Percentiles rank a stretch among this genome's conserved stretches.
These are phyloP conservation scores for Thaumatotibia leucotreta DNA, from an alignment of 1,140 invertebrate genomes.

Conservation along the genomic window DNA sequence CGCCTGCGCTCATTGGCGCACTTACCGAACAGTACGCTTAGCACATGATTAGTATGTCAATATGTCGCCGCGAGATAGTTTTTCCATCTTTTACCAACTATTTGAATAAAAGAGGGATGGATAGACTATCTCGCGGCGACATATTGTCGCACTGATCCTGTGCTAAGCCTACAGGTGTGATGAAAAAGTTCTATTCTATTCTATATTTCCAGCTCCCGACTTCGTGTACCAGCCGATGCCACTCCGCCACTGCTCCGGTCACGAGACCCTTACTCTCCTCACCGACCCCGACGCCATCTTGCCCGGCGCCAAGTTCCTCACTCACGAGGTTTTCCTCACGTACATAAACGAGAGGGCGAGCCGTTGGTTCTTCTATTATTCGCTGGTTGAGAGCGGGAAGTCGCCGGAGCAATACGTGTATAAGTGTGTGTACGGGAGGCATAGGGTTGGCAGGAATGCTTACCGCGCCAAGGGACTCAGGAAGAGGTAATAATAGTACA, in stretches of 20 bases:
- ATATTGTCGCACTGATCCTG: too few species aligned
- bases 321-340: background rate
- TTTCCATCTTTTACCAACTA: too few species aligned
- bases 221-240: background rate
- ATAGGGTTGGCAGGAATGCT: background rate
- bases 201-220: background rate
- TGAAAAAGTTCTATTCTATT: background rate
- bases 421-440: background rate
- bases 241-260: background rate
- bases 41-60: too few species aligned
- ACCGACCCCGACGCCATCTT: background rate
- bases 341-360: background rate
- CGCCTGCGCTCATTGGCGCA: too few species aligned
- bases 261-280: background rate
- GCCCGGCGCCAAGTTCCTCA: background rate
- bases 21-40: too few species aligned
- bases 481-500: background rate
- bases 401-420: background rate
- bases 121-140: too few species aligned
- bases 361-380: conserved; percentile 9
- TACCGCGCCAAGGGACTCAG: background rate
- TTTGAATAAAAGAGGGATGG: too few species aligned
- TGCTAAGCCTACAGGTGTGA: too few species aligned
- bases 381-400: background rate
- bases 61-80: too few species aligned